These are phyloP conservation scores for Leiothrix lutea DNA, from an alignment of 2,113 vertebrate species.

Conservation along the genomic window DNA sequence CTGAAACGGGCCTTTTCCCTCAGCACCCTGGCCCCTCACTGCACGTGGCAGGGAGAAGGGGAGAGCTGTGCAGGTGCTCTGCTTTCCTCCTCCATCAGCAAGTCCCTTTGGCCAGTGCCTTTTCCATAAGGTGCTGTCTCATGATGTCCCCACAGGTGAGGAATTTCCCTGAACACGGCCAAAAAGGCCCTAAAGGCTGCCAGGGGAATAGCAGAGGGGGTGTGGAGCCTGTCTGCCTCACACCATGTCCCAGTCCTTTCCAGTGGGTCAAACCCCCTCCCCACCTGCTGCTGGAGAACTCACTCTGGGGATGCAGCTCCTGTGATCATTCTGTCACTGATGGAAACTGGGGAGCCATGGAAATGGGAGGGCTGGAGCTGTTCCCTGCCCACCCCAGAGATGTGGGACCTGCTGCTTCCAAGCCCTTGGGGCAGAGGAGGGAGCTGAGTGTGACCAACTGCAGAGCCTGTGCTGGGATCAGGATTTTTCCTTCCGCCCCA, in stretches of 20 bases:
- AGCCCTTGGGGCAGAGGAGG: not conserved
- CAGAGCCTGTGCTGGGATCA: not conserved
- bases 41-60: fast-evolving
- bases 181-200: not conserved
- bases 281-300: not conserved
- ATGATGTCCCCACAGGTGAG: not conserved
- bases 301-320: not conserved
- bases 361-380: not conserved
- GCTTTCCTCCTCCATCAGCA: not conserved
- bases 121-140: not conserved
- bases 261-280: not conserved
- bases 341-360: not conserved
- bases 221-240: not conserved
- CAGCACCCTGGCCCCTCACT: not conserved
- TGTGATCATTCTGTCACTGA: fast-evolving
- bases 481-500: not conserved
- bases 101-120: not conserved
- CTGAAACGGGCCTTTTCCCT: not conserved
- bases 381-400: not conserved
- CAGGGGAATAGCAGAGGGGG: not conserved
- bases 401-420: not conserved
- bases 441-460: not conserved
- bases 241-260: not conserved
- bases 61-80: not conserved
- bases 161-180: not conserved